Base-by-base conservation (phyloP, 2,888 invertebrate genomes). In the Ornithoptera alexandrae region DNA sequence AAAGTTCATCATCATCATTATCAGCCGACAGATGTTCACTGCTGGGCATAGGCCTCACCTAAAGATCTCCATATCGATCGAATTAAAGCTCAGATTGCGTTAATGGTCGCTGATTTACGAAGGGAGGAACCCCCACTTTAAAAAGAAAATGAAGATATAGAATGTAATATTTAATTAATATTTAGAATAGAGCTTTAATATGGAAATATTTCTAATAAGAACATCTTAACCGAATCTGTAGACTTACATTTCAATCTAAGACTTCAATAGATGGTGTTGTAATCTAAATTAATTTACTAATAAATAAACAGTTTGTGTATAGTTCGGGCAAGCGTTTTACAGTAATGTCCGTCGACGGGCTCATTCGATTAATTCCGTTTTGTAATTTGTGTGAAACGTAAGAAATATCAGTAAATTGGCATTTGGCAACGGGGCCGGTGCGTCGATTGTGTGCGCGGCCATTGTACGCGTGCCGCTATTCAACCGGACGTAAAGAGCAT, bases 381-480 rank as follows among this genome's bases (percentile, higher is more conserved):
- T 87, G 90, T 89, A 90, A 90, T 89, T 88, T 83, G 71, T 76
- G 84, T 81, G 90, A 90, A 90, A 91, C 82, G 88, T 81, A 80
- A 81, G 82, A 90, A 90, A 87, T 90, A 89, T 90, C 82, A 85
- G 30, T 30, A 46, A 85, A 89, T 88, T 85, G 84, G 74, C 74
- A 78, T 88, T 86, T 89, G 81, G 87, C 81, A 84, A 85, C 74
- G 74, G 74, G 75, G 74, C 74, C 73, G 75, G 79, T 81, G 78
- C 85, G 80, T 84, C 84, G 84, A 70, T 84, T 83, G 73, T 72
- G 67, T 72, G 70, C 65, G 78, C 78, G 68, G 76, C 83, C 80
- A 83, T 89, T 88, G 84, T 85, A 75, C 76, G 75, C 74, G 73
- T 68, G 36, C n/a, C 76, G 78, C 74, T 80, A 86, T 87, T 85